These are phyloP conservation scores for Lateolabrax maculatus DNA, from an alignment of 2,797 vertebrate genomes.

Conservation along the genomic window DNA sequence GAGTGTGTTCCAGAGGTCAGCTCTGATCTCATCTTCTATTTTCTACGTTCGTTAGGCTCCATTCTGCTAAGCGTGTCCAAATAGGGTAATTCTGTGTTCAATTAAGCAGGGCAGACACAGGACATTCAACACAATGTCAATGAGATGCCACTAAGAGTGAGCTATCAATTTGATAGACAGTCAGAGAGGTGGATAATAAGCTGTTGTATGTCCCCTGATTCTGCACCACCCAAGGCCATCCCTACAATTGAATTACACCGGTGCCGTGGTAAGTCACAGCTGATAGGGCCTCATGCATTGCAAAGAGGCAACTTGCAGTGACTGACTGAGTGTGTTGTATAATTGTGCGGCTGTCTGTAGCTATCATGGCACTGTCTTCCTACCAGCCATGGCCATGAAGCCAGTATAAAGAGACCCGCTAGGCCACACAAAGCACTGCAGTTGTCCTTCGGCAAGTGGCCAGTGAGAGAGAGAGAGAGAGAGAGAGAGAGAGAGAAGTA, in stretches of 20 bases:
- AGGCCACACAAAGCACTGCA: constrained; percentile 79
- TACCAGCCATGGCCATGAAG: constrained; percentile 57
- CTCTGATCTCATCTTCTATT: constrained; percentile 72
- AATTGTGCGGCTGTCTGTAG: constrained; percentile 69
- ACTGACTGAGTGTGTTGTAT: constrained; percentile 54
- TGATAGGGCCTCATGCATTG: constrained; percentile 72
- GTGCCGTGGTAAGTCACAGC: constrained; percentile 71
- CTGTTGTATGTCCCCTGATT: constrained; percentile 76
- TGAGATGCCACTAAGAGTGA: constrained; percentile 78
- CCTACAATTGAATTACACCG: constrained; percentile 78
- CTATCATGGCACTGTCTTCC: constrained; percentile 66
- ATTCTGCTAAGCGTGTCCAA: constrained; percentile 80
- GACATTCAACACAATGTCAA: constrained; percentile 85
- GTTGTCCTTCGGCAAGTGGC: constrained; percentile 77
- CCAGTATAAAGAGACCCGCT: constrained; percentile 62
- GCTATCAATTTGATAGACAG: constrained; percentile 84
- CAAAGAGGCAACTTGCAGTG: constrained; percentile 71
- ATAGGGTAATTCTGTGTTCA: constrained; percentile 84
- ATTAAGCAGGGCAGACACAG: constrained; percentile 83
- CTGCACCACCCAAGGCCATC: constrained; percentile 80
- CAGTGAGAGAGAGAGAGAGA: constrained; percentile 55
- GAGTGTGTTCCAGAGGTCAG: constrained; percentile 80
- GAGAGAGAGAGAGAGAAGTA: neutral
- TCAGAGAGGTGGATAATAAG: constrained; percentile 81
- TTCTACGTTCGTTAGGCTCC: constrained; percentile 71